Evolutionary conservation across 2,113 vertebrate species (phyloP).

Genomic region (Lanius collurio): DNA sequence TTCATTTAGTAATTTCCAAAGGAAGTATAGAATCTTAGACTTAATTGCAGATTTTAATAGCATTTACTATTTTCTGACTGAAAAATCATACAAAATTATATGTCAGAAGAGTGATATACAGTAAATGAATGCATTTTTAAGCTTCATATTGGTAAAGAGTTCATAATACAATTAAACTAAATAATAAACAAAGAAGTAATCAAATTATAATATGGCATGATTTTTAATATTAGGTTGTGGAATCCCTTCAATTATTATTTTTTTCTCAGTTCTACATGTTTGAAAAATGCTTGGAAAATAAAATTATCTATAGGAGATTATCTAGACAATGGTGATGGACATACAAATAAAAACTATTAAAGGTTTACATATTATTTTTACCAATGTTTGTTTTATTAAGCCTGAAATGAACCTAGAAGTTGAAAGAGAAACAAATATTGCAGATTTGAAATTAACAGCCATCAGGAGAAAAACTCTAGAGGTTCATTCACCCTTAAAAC

Average conservation of each 20-base stretch:
- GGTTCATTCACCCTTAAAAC: slow-evolving; percentile 22
- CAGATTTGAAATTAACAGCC: neutral
- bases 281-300: neutral
- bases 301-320: neutral
- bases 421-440: neutral
- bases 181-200: neutral
- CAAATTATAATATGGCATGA: fast-evolving
- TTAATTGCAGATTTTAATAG: neutral
- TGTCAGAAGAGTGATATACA: neutral
- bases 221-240: neutral
- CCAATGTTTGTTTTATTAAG: neutral
- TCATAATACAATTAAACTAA: neutral
- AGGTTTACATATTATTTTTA: neutral
- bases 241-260: neutral
- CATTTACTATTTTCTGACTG: neutral
- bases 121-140: neutral
- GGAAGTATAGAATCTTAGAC: neutral
- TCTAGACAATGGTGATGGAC: neutral
- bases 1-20: neutral
- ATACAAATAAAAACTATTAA: neutral
- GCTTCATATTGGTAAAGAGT: neutral
- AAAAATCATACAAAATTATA: neutral
- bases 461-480: neutral
- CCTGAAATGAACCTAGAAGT: neutral
- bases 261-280: neutral